These are phyloP conservation scores for Poeciliopsis turrubarensis DNA, from an alignment of 2,113 vertebrate species.

Conservation along the genomic window DNA sequence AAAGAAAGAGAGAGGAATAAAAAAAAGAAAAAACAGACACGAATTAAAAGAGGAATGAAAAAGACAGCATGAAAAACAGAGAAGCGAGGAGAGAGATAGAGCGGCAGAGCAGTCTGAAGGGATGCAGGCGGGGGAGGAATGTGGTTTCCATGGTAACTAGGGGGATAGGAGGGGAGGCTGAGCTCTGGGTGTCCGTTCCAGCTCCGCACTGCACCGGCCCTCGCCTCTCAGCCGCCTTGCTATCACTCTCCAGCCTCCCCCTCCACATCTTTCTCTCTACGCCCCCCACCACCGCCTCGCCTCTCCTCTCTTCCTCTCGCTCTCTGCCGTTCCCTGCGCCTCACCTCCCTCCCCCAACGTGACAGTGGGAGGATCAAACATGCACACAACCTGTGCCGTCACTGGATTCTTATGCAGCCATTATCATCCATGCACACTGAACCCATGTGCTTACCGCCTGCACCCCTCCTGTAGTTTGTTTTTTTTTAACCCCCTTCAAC, in stretches of 20 bases:
- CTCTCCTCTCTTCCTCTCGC: conserved; percentile 32
- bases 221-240: conserved; percentile 72
- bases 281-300: conserved; percentile 5
- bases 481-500: conserved; percentile 1
- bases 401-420: conserved; percentile 60
- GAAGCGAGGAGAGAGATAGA: conserved; percentile 59
- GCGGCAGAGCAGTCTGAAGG: conserved; percentile 80
- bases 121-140: conserved; percentile 87
- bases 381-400: conserved; percentile 54
- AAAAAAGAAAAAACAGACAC: conserved; percentile 48
- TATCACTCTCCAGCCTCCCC: conserved; percentile 42
- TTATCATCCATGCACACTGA: conserved; percentile 46
- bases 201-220: conserved; percentile 84
- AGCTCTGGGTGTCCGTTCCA: conserved; percentile 85
- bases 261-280: conserved; percentile 30
- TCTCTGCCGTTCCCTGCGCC: conserved; percentile 46
- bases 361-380: conserved; percentile 46
- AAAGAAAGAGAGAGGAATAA: conserved; percentile 2
- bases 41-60: conserved; percentile 70
- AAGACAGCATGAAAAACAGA: conserved; percentile 71
- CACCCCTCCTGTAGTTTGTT: conserved; percentile 35
- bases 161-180: conserved; percentile 72
- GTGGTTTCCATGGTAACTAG: conserved; percentile 84
- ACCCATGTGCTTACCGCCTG: conserved; percentile 41
- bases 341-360: conserved; percentile 60